These are phyloP conservation scores for Limanda limanda DNA, from an alignment of 2,113 vertebrate species.

Conservation along the genomic window DNA sequence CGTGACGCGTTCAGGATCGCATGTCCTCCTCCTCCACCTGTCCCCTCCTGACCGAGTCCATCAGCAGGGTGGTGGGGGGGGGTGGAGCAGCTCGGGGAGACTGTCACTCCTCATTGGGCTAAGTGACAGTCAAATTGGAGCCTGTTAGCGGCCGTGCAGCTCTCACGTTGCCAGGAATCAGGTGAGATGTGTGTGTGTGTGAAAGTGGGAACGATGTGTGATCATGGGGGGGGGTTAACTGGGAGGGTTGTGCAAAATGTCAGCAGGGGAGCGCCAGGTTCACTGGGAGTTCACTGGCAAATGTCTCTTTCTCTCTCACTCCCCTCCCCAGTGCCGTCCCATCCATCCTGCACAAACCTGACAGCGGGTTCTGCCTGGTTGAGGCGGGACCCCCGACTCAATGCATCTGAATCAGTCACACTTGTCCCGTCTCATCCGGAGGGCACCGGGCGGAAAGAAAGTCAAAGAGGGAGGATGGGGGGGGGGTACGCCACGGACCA, in stretches of 20 bases:
- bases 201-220: not conserved
- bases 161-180: constrained; percentile 6
- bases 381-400: constrained; percentile 22
- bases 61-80: constrained; percentile 25
- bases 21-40: constrained; percentile 24
- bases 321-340: not conserved
- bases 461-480: too few species aligned
- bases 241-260: constrained; percentile 46
- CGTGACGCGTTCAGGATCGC: constrained; percentile 1
- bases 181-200: not conserved
- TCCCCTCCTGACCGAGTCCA: constrained; percentile 44
- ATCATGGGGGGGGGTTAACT: constrained; percentile 8
- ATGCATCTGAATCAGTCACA: constrained; percentile 52
- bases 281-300: constrained; percentile 61
- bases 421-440: constrained; percentile 29
- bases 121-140: constrained; percentile 57
- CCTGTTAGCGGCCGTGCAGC: constrained; percentile 44
- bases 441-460: not conserved
- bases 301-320: constrained; percentile 2
- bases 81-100: constrained; percentile 27
- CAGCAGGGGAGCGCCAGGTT: constrained; percentile 53
- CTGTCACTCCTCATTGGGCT: constrained; percentile 52
- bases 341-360: constrained; percentile 28
- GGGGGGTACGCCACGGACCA: constrained; percentile 12
- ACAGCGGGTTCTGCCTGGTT: constrained; percentile 60